Evolutionary conservation across 2,888 invertebrate species (phyloP).

Genomic region (Gasteruption jaculator): DNA sequence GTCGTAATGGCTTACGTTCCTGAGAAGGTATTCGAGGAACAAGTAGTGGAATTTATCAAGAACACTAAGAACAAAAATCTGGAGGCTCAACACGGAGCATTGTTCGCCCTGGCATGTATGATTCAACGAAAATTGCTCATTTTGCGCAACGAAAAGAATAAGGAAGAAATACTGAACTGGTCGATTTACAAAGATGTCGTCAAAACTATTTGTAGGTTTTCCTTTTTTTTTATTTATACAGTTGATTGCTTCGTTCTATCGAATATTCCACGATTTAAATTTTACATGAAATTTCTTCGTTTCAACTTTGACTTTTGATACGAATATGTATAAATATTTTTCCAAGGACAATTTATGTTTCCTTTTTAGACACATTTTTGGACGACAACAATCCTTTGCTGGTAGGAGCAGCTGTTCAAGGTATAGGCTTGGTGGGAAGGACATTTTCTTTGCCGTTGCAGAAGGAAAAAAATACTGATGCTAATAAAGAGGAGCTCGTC

Average conservation of each 20-base stretch:
- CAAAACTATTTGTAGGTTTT: constrained; percentile 58
- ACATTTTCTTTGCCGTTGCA: constrained; percentile 64
- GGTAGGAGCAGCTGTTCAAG: constrained; percentile 65
- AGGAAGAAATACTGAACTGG: constrained; percentile 54
- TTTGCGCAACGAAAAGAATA: constrained; percentile 48
- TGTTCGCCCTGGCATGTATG: constrained; percentile 67
- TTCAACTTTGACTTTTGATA: no score
- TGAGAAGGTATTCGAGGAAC: constrained; percentile 56
- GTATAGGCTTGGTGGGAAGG: constrained; percentile 69
- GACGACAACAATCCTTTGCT: constrained; percentile 61
- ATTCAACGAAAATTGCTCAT: constrained; percentile 64
- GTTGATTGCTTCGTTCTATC: no score
- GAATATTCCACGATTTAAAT: constrained; percentile 1
- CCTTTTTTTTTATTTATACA: no score
- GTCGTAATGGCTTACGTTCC: constrained; percentile 63
- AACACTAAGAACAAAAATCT: constrained; percentile 58
- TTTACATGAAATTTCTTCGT: constrained; percentile 3
- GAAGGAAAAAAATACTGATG: constrained; percentile 24
- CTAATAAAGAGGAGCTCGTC: constrained; percentile 67
- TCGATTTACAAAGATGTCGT: constrained; percentile 59
- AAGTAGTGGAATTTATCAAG: constrained; percentile 56
- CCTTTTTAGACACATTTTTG: constrained; percentile 60
- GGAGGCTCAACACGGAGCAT: constrained; percentile 75
- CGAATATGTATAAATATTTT: no score
- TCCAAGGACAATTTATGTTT: no score